Percentiles rank a stretch among this genome's conserved stretches.
phyloP scores from a whole-genome alignment of 2,797 vertebrate genomes.

The Lithobates sylvaticus region DNA sequence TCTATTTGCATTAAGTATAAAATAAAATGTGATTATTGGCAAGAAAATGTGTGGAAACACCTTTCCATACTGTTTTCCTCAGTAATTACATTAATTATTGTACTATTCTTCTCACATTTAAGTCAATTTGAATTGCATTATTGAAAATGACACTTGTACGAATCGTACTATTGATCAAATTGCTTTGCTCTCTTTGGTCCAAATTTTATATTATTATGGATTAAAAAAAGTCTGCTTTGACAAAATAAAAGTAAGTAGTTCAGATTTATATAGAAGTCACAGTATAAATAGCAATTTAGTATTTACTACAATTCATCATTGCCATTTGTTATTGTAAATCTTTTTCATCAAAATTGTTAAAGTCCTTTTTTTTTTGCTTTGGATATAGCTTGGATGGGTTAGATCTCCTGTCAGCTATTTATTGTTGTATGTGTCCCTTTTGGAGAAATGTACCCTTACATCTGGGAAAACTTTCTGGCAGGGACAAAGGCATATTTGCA shows the following conservation, averaged over 20 bases:
- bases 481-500: no score
- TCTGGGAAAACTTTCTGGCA: no score
- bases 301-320: no score
- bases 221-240: neutral
- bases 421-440: no score
- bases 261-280: no score
- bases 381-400: no score
- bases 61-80: slow-evolving; percentile 30
- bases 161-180: neutral
- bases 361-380: no score
- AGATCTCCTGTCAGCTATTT: no score
- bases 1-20: slow-evolving; percentile 30
- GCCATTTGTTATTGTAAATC: no score
- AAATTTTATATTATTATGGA: neutral
- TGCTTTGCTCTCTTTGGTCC: neutral
- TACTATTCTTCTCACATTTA: slow-evolving; percentile 13
- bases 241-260: neutral
- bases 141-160: neutral
- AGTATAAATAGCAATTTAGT: no score
- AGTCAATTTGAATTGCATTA: slow-evolving; percentile 9
- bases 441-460: no score
- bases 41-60: slow-evolving; percentile 43
- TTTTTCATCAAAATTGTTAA: no score
- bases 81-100: slow-evolving; percentile 40
- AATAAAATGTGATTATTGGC: slow-evolving; percentile 49